Evolutionary conservation across 2,797 vertebrate species (phyloP).

Genomic region (Acrocephalus scirpaceus): DNA sequence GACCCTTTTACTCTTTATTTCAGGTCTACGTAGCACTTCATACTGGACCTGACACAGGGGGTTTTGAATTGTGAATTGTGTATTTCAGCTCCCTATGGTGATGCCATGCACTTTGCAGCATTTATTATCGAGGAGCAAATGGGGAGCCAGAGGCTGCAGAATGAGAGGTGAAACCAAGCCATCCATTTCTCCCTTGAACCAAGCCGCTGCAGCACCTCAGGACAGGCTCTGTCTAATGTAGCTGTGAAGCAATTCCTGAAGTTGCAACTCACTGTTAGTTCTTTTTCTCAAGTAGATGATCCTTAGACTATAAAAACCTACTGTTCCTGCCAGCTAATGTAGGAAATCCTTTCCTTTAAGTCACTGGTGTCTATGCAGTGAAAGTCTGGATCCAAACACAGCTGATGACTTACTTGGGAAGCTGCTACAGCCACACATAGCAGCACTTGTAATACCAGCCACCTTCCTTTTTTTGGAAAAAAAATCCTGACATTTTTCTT

Average conservation of each 20-base stretch:
- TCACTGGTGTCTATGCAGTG: background rate
- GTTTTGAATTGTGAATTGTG: background rate
- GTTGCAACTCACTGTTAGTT: background rate
- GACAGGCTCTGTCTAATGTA: background rate
- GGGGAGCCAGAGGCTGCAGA: background rate
- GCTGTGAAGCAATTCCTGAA: fast-evolving
- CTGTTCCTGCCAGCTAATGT: background rate
- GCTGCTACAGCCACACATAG: background rate
- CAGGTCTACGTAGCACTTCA: background rate
- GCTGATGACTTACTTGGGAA: conserved; percentile 33
- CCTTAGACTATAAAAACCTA: background rate
- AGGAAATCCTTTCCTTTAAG: conserved; percentile 19
- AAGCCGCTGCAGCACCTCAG: fast-evolving
- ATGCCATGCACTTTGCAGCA: background rate
- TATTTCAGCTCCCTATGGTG: background rate
- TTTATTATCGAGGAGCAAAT: background rate
- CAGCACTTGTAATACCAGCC: background rate
- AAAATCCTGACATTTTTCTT: fast-evolving
- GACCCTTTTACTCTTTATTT: background rate
- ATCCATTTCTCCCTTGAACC: background rate
- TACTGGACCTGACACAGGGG: background rate
- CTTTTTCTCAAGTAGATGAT: background rate
- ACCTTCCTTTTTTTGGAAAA: background rate
- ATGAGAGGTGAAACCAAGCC: fast-evolving
- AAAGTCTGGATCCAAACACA: conserved; percentile 18